A percentile compares a stretch with the other conserved stretches of the same genome.
These are phyloP conservation scores for Rhogogaster chlorosoma DNA, from an alignment of 2,888 invertebrate genomes.

Conservation along the genomic window DNA sequence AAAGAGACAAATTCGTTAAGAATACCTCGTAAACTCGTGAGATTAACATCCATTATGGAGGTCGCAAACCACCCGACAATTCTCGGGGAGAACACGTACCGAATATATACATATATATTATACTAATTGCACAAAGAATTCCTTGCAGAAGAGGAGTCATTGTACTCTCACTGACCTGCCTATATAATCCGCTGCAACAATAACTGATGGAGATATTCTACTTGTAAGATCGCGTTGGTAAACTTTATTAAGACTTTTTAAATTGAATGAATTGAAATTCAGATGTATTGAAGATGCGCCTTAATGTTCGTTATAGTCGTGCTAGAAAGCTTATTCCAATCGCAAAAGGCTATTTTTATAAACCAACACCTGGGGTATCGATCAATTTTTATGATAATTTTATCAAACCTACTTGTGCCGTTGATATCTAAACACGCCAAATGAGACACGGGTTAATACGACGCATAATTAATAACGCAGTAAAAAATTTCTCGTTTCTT, in stretches of 20 bases:
- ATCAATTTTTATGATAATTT: slow-evolving; percentile 31
- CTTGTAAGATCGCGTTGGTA: not conserved
- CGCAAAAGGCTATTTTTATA: not conserved
- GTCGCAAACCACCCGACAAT: not conserved
- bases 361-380: not conserved
- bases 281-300: not conserved
- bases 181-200: not conserved
- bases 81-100: slow-evolving; percentile 14
- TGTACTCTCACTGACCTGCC: slow-evolving; percentile 10
- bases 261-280: not conserved
- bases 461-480: not conserved
- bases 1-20: not conserved
- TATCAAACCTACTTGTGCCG: not conserved
- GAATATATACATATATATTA: slow-evolving; percentile 1
- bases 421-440: not conserved
- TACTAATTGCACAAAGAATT: slow-evolving; percentile 17
- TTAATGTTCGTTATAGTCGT: not conserved
- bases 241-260: not conserved
- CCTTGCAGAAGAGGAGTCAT: slow-evolving; percentile 1
- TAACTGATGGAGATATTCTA: not conserved
- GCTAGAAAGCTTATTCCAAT: not conserved
- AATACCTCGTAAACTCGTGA: slow-evolving; percentile 23
- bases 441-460: not conserved
- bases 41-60: slow-evolving; percentile 41
- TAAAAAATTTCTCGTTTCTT: not conserved